Evolutionary conservation across 2,797 vertebrate species (phyloP), one percentile per base, ranked within the genome.

Genomic region (Uromys caudimaculatus): DNA sequence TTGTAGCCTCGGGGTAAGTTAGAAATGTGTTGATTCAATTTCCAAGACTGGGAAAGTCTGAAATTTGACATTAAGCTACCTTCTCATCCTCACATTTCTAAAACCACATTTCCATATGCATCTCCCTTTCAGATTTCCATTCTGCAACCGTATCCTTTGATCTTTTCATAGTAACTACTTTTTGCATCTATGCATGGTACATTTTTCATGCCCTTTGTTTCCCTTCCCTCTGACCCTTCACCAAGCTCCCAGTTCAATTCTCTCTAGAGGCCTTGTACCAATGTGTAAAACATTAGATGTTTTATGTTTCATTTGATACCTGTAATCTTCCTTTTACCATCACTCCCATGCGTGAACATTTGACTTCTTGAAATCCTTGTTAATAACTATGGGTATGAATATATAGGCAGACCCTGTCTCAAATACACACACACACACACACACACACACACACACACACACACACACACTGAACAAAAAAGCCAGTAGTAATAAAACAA

Each of bases 81-180:
- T 44, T 56, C 32, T 1, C 1, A 24, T 83, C 19, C 38, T 86
- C 19, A 17, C 3, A 4, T 6, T 6, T 90, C 23, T 21, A 54
- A 24, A 29, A 67, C 24, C 35, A 2, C 16, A 2, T 69, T 21
- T 56, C 41, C 69, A n/a, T n/a, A 12, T 2, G 0, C 3, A 56
- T 32, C 29, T 24, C 58, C 19, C 35, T 79, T 78, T 87, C 76
- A 23, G 76, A 62, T 78, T 94, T 89, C 27, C 7, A 27, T 38
- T 13, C 27, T 1, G 1, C 29, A 38, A 1, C 0, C 50, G 6
- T 7, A 10, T 10, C 3, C 32, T 58, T 93, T 32, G 32, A 38
- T 56, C 12, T 47, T 73, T 73, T 4, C 24, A n/a, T 1, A 19
- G 10, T 41, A 19, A 4, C 19, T 44, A 27, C 23, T 41, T 29